Evolutionary conservation across 2,113 vertebrate genomes (phyloP).

Genomic region (Poecilia latipinna): DNA sequence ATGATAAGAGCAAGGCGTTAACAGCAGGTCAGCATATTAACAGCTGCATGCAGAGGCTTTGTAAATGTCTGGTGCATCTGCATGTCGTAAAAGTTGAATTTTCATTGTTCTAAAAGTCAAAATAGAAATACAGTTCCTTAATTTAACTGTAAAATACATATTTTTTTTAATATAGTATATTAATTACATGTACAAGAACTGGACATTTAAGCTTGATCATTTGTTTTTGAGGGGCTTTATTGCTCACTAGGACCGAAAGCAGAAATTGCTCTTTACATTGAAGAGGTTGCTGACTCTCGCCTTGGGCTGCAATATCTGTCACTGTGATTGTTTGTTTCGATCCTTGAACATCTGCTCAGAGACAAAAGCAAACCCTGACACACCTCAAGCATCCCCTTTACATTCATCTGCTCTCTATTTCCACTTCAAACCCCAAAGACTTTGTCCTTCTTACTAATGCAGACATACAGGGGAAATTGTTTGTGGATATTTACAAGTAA

Average conservation of each 20-base stretch:
- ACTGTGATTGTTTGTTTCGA: slow-evolving; percentile 41
- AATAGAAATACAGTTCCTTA: background rate
- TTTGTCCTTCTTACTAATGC: slow-evolving; percentile 13
- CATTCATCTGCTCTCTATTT: slow-evolving; percentile 16
- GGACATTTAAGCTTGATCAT: background rate
- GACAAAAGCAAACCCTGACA: slow-evolving; percentile 47
- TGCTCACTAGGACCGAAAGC: background rate
- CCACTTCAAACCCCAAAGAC: slow-evolving; percentile 16
- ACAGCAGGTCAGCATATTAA: background rate
- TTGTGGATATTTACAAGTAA: slow-evolving; percentile 23
- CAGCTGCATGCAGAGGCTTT: background rate
- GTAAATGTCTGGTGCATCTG: background rate
- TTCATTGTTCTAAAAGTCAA: background rate
- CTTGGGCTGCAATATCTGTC: slow-evolving; percentile 18
- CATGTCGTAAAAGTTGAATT: background rate
- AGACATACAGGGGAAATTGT: slow-evolving; percentile 18
- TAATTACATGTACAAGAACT: no score
- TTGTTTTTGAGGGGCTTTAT: background rate
- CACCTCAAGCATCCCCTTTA: slow-evolving; percentile 35
- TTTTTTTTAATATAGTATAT: no score
- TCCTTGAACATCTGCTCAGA: slow-evolving; percentile 19
- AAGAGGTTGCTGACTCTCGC: background rate
- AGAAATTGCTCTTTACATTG: background rate
- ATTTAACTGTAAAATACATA: background rate
- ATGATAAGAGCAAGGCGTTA: background rate